Conservation (phyloP, 2,113 vertebrate species). For the Cephalophus harveyi region DNA sequence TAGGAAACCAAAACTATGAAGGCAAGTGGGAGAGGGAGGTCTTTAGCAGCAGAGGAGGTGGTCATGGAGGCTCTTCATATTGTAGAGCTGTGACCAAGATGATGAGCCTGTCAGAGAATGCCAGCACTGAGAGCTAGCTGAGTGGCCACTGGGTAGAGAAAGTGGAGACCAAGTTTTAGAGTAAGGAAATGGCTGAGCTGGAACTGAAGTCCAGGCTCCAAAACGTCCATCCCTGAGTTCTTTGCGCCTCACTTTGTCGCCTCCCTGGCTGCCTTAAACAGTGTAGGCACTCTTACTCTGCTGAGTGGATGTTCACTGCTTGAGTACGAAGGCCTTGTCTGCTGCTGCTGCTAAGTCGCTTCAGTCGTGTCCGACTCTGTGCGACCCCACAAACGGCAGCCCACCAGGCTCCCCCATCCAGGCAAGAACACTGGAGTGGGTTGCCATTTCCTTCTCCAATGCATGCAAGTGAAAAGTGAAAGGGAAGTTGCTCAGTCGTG, state of each 20-base stretch:
- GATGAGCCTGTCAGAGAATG: not conserved
- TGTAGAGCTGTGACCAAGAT: not conserved
- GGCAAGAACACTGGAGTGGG: too few species aligned
- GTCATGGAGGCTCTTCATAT: not conserved
- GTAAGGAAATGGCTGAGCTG: not conserved
- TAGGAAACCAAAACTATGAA: not conserved
- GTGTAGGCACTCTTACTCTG: not conserved
- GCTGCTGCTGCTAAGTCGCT: too few species aligned
- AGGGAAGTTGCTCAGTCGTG: too few species aligned
- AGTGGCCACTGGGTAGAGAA: not conserved
- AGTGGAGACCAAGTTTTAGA: not conserved
- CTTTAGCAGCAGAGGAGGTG: not conserved
- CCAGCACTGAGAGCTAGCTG: not conserved
- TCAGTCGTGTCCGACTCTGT: too few species aligned
- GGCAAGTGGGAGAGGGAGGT: not conserved
- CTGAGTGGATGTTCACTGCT: not conserved
- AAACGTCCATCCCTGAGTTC: not conserved
- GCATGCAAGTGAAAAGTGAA: too few species aligned
- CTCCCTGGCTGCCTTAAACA: not conserved
- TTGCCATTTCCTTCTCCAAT: too few species aligned
- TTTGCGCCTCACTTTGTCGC: not conserved
- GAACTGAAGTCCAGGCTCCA: not conserved
- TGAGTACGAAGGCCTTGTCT: not conserved
- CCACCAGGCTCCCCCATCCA: too few species aligned
- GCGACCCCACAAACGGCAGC: too few species aligned